Percentiles rank a stretch among this genome's conserved stretches.
Evolutionary conservation across 2,113 vertebrate genomes (phyloP).

Genomic region (Asarcornis scutulata): DNA sequence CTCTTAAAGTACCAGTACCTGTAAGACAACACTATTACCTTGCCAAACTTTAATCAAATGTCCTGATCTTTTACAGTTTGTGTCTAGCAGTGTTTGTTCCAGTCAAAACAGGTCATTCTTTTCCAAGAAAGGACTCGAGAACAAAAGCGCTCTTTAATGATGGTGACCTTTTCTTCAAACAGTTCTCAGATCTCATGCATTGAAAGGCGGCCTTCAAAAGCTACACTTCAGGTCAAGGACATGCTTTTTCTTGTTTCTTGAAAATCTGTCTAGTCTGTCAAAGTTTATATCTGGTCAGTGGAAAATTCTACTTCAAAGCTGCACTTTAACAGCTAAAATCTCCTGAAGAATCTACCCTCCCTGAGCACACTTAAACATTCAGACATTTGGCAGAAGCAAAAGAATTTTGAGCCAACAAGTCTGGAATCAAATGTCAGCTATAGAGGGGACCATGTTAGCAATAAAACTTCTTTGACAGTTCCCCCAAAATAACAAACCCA

Average conservation of each 20-base stretch:
- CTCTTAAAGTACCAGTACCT: neutral
- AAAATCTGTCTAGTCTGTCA: slow-evolving; percentile 3
- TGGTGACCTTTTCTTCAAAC: slow-evolving; percentile 29
- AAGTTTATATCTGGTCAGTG: neutral
- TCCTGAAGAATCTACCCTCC: neutral
- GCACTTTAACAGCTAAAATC: neutral
- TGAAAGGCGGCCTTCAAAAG: neutral
- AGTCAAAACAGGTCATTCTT: slow-evolving; percentile 15
- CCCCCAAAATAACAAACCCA: neutral
- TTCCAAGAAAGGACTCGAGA: neutral
- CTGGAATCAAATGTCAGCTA: neutral
- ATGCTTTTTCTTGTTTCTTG: neutral
- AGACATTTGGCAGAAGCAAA: neutral
- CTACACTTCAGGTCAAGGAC: neutral
- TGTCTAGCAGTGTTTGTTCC: neutral
- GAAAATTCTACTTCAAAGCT: slow-evolving; percentile 1
- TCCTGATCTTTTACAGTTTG: neutral
- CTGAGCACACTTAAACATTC: neutral
- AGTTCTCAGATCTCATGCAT: neutral
- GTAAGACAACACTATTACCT: neutral
- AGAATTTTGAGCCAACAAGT: neutral
- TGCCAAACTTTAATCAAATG: neutral
- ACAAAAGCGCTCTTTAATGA: neutral
- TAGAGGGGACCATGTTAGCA: neutral
- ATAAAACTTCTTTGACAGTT: neutral